Evolutionary conservation across 2,888 invertebrate genomes (phyloP).

Genomic region (Acrocyrtus sp.): DNA sequence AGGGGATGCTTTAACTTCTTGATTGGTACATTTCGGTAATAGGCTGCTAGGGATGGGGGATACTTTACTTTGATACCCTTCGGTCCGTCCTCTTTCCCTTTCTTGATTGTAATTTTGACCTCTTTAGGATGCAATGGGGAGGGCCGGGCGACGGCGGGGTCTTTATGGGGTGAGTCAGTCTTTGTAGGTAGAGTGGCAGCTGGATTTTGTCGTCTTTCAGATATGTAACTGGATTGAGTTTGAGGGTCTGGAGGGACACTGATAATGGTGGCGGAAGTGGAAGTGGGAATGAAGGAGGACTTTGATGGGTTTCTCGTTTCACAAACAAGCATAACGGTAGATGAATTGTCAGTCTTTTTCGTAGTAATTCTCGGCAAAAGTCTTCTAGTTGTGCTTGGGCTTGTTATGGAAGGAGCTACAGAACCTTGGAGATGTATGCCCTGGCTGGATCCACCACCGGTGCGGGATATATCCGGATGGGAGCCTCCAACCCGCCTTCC

Average conservation of each 20-base stretch:
- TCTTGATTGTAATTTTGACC: neutral
- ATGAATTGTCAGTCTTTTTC: conserved; percentile 47
- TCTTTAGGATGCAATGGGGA: neutral
- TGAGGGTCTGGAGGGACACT: conserved; percentile 3
- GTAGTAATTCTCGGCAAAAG: conserved; percentile 40
- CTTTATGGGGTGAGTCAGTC: neutral
- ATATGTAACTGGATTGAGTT: conserved; percentile 21
- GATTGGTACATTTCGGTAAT: conserved; percentile 66
- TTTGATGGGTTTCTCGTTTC: conserved; percentile 26
- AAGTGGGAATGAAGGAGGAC: conserved; percentile 4
- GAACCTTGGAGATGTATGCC: conserved; percentile 29
- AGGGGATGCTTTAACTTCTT: conserved; percentile 67
- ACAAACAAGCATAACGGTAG: conserved; percentile 19
- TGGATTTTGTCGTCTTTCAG: conserved; percentile 1
- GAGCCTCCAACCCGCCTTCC: conserved; percentile 36
- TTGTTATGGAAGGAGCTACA: conserved; percentile 32
- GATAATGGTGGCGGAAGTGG: neutral
- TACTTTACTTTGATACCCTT: conserved; percentile 15
- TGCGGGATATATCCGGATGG: conserved; percentile 40
- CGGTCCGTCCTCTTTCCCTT: conserved; percentile 1
- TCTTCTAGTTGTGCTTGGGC: conserved; percentile 30
- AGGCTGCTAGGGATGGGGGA: conserved; percentile 42
- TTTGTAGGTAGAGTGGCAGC: conserved; percentile 5
- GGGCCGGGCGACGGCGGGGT: neutral
- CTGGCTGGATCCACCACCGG: neutral